phyloP scores from a whole-genome alignment of 2,888 invertebrate species.

The Coenonympha glycerion region DNA sequence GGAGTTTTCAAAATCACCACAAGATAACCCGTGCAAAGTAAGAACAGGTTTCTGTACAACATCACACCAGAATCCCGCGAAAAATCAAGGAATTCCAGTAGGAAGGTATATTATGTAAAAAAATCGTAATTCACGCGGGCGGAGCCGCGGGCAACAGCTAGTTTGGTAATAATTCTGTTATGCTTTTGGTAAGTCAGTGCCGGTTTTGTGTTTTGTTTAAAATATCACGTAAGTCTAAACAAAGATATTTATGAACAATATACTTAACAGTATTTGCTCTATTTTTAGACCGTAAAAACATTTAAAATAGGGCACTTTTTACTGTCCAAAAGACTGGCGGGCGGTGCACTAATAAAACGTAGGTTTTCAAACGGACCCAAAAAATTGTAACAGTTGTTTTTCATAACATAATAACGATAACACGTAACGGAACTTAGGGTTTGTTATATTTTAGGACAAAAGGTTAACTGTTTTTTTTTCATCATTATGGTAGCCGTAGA shows the following conservation, averaged over 20 bases:
- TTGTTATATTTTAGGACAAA: neutral
- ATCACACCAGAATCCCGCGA: too few species aligned
- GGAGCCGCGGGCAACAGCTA: too few species aligned
- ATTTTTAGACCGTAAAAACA: constrained; percentile 17
- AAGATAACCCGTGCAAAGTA: too few species aligned
- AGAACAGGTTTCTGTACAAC: too few species aligned
- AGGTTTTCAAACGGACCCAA: constrained; percentile 36
- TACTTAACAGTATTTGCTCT: constrained; percentile 17
- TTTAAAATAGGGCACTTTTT: constrained; percentile 22
- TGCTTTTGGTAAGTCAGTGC: too few species aligned
- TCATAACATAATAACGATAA: constrained; percentile 22
- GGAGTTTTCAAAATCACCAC: too few species aligned
- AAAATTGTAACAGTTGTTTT: constrained; percentile 57
- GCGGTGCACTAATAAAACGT: constrained; percentile 6
- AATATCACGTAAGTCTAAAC: neutral
- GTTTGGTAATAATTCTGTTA: too few species aligned
- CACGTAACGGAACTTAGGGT: constrained; percentile 13
- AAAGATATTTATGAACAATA: constrained; percentile 7
- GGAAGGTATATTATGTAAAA: too few species aligned
- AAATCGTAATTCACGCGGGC: too few species aligned
- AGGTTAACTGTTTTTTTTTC: too few species aligned
- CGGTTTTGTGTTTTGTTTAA: neutral
- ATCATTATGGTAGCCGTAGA: too few species aligned
- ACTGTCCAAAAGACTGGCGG: constrained; percentile 8
- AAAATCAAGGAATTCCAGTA: too few species aligned